Conservation (phyloP, 2,113 vertebrate species). For the Microtus richardsoni region DNA sequence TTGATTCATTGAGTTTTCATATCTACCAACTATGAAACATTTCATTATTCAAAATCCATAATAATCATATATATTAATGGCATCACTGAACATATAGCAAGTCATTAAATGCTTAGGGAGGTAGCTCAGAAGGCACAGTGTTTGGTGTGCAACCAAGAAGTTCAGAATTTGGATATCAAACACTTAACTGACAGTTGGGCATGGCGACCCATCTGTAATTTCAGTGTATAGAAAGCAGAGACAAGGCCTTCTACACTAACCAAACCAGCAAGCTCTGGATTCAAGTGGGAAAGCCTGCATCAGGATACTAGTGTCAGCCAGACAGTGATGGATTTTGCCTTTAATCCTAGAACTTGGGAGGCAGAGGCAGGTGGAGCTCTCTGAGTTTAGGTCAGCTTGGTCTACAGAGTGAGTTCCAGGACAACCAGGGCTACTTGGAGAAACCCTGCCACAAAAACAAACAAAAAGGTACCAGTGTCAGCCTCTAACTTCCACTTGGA, state of each 20-base stretch:
- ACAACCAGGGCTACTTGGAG: neutral
- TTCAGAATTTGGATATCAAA: neutral
- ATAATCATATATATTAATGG: neutral
- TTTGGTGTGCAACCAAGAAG: neutral
- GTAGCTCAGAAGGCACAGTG: neutral
- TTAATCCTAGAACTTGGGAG: neutral
- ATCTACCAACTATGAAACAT: conserved; percentile 32
- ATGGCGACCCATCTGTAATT: neutral
- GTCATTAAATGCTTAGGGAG: neutral
- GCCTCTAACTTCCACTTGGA: neutral
- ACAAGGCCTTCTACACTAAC: neutral
- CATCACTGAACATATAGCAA: neutral
- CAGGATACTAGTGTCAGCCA: neutral
- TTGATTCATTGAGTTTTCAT: neutral
- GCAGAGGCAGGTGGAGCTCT: no score
- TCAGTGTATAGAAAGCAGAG: neutral
- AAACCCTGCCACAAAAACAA: neutral
- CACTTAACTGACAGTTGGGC: neutral
- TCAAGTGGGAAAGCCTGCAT: neutral
- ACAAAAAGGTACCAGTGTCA: neutral
- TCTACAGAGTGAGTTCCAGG: neutral
- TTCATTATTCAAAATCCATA: neutral
- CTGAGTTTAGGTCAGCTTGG: neutral
- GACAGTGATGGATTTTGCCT: neutral
- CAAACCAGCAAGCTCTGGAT: neutral